phyloP scores from a whole-genome alignment of 2,888 invertebrate genomes.

The Trissolcus japonicus region DNA sequence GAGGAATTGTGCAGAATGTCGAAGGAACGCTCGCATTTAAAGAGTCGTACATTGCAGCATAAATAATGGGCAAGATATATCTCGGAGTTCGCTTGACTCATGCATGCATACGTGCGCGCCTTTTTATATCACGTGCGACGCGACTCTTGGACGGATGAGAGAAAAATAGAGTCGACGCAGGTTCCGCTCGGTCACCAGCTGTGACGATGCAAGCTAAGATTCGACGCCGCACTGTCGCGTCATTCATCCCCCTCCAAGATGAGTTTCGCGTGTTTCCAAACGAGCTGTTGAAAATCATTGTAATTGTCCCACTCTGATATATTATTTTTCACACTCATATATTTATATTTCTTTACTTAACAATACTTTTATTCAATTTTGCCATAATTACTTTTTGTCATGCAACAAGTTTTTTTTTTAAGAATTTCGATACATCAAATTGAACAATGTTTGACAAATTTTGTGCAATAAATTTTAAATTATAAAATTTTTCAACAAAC shows the following conservation, averaged over 20 bases:
- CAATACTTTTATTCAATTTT: too few species aligned
- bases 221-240: slow-evolving; percentile 54
- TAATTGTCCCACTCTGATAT: too few species aligned
- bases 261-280: slow-evolving; percentile 23
- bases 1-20: neutral
- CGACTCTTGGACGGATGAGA: slow-evolving; percentile 38
- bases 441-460: too few species aligned
- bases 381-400: too few species aligned
- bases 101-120: slow-evolving; percentile 36
- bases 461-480: too few species aligned
- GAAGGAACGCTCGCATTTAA: slow-evolving; percentile 12
- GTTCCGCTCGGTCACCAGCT: slow-evolving; percentile 55
- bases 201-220: slow-evolving; percentile 51
- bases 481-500: too few species aligned
- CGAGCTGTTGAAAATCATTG: too few species aligned
- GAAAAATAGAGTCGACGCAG: slow-evolving; percentile 51
- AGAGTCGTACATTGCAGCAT: slow-evolving; percentile 22
- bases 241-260: slow-evolving; percentile 33
- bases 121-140: slow-evolving; percentile 50
- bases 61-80: slow-evolving; percentile 39
- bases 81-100: slow-evolving; percentile 26
- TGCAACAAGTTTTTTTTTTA: too few species aligned
- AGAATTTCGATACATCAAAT: too few species aligned
- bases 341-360: too few species aligned
- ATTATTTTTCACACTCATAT: too few species aligned